Base-by-base conservation (phyloP, 2,113 vertebrate genomes). In the Ascaphus truei region DNA sequence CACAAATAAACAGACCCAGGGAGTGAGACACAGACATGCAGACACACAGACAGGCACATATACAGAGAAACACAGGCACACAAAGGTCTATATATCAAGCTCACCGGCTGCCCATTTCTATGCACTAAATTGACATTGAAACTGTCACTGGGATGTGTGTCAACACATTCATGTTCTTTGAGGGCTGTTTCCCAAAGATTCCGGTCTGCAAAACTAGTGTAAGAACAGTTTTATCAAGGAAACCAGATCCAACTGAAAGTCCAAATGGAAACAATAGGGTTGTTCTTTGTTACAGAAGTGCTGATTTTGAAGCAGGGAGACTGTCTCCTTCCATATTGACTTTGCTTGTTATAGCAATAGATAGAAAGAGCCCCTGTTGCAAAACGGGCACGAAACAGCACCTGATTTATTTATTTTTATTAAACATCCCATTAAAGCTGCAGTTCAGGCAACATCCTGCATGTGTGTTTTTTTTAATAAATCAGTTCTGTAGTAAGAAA, bases 1-100 rank as follows among this genome's bases (percentile, higher is more conserved):
- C 57, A 71, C 67, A 71, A 71, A 71, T 71, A 71, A 71, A 60
- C 57, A 61, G 65, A 71, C 23, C 33, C 56, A 50, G 51, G 57
- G 45, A 43, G 56, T 37, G 45, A 71, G 56, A 71, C 67, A 61
- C 67, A 71, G 67, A 69, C 56, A 60, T 25, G 31, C 61, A 63
- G 56, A 47, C 43, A 47, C 37, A 53, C 48, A 65, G 66, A 68
- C 55, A 69, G 43, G 60, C 25, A 69, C 45, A 71, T 52, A 60
- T 61, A 71, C 56, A 71, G 33, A 61, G 58, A 48, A 71, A 61
- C 67, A 71, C 67, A 69, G 66, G 60, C 66, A 36, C 56, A 60
- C 33, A 41, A 20, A 55, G 29, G 7, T 50, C 57, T 47, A 71
- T 71, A 61, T 52, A 71, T 71, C 67, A 71, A 45, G 33, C 25